Base-by-base conservation (phyloP, 2,113 vertebrate genomes). In the Arizona elegans region DNA sequence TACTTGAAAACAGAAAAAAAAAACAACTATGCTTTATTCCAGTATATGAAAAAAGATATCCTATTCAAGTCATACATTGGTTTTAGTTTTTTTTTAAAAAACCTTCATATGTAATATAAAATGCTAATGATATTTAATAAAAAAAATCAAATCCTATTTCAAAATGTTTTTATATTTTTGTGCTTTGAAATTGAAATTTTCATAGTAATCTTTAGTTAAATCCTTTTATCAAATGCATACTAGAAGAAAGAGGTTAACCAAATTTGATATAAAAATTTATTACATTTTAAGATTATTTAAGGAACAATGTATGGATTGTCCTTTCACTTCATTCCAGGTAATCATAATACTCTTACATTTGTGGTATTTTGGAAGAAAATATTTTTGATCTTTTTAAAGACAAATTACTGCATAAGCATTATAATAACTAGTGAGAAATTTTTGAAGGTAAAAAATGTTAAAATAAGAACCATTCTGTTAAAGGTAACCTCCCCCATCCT, bases 51-150 rank as follows among this genome's bases (percentile, higher is more conserved):
- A 55, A 75, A 12, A 21, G 87, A 92, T 26, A 55, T 38, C 3
- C 85, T 81, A 13, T 95, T 95, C 87, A 91, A 95, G 91, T 92
- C 96, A 90, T 95, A 95, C 92, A 93, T 86, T 23, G 0, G 23
- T 81, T 85, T 87, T 65, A 65, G 62, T 65, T 88, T 12, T 50
- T 54, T 17, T 3, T 52, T 55, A 26, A 54, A 88, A 87, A 53
- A 38, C 11, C 21, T 92, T n/a, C 54, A 88, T 10, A 81, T 88
- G 11, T 89, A 92, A 88, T 81, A 75, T 75, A 75, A n/a, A 23
- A 54, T 75, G 5, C 50, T 88, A 88, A 75, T 88, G 8, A 21
- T 70, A 88, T 75, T 92, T 88, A 70, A 92, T 86, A 29, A 85
- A 75, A 15, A 17, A 75, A 70, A 33, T 75, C n/a, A 75, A 75